These are phyloP conservation scores for Gymnocypris eckloni DNA, from an alignment of 2,797 vertebrate species.

Conservation along the genomic window DNA sequence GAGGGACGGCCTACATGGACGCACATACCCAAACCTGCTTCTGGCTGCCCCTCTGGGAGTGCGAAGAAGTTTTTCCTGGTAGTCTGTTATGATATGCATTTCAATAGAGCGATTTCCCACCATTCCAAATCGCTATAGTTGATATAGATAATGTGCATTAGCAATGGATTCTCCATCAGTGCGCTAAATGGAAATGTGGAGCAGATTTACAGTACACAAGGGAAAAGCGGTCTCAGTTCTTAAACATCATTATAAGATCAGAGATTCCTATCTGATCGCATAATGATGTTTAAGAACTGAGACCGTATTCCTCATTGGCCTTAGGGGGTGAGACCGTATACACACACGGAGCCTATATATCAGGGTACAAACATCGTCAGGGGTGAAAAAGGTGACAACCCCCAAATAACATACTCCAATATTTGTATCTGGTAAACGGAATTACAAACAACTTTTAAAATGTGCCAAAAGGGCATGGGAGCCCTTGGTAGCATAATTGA, in stretches of 20 bases:
- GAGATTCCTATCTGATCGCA: constrained; percentile 18
- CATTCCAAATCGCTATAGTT: background rate
- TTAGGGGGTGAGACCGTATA: constrained; percentile 12
- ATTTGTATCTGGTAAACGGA: too few relatives aligned
- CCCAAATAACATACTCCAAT: too few relatives aligned
- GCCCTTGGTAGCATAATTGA: too few relatives aligned
- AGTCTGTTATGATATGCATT: constrained; percentile 35
- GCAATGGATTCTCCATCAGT: constrained; percentile 17
- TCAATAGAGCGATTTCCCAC: constrained; percentile 17
- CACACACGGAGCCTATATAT: constrained; percentile 31
- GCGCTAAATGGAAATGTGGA: constrained; percentile 37
- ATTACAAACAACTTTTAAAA: too few relatives aligned
- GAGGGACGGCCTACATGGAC: constrained; percentile 17
- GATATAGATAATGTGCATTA: constrained; percentile 28
- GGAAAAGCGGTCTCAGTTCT: constrained; percentile 2
- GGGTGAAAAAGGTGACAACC: too few relatives aligned
- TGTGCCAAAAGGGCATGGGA: too few relatives aligned
- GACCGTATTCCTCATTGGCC: background rate
- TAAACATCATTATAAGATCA: constrained; percentile 29
- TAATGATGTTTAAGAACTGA: constrained; percentile 37
- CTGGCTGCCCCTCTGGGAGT: constrained; percentile 20
- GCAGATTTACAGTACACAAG: background rate
- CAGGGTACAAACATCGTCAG: too few relatives aligned
- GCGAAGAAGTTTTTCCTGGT: background rate
- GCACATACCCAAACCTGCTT: constrained; percentile 29